phyloP scores from a whole-genome alignment of 2,797 vertebrate genomes.

The Strix occidentalis region DNA sequence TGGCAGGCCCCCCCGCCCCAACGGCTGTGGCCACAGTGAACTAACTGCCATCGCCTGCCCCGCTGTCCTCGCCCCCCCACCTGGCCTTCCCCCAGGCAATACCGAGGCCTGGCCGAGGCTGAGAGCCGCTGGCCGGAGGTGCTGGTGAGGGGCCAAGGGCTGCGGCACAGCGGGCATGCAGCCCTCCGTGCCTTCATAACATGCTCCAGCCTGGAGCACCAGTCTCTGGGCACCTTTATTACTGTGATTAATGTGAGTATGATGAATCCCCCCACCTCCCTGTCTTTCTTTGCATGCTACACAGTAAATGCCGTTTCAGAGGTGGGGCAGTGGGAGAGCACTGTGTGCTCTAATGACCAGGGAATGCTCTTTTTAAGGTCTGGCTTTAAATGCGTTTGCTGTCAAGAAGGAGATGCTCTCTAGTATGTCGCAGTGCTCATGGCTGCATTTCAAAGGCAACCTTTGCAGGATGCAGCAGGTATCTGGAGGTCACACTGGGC shows the following conservation, averaged over 20 bases:
- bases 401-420: neutral
- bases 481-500: neutral
- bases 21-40: too few species aligned
- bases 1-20: neutral
- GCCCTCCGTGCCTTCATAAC: neutral
- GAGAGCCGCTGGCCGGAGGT: rapidly evolving
- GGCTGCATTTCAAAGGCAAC: neutral
- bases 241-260: neutral
- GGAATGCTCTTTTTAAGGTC: neutral
- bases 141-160: rapidly evolving
- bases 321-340: neutral
- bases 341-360: rapidly evolving
- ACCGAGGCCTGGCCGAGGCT: too few species aligned
- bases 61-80: too few species aligned
- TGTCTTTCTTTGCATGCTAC: neutral
- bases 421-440: neutral
- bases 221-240: neutral
- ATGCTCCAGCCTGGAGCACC: neutral
- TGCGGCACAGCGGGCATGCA: rapidly evolving
- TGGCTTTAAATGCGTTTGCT: neutral
- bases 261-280: neutral
- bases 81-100: neutral
- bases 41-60: too few species aligned
- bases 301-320: neutral
- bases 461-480: neutral